A percentile compares a stretch with the other conserved stretches of the same genome.
Conservation (phyloP, 2,113 vertebrate genomes). For the Sapayoa aenigma region DNA sequence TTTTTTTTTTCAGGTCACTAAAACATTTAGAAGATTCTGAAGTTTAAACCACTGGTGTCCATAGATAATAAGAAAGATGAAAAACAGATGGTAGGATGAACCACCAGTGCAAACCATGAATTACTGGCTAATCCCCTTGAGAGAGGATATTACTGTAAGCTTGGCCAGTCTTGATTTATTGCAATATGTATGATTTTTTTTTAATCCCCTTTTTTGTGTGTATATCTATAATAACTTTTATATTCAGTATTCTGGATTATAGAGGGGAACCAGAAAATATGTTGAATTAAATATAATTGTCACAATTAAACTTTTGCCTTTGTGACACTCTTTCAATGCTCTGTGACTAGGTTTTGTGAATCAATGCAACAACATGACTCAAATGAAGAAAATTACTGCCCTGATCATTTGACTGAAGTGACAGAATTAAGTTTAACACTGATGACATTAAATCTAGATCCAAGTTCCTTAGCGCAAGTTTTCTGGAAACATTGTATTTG, state of each 20-base stretch:
- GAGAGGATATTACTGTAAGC: constrained; percentile 6
- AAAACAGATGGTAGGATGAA: constrained; percentile 49
- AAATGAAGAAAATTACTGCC: background rate
- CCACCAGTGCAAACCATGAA: constrained; percentile 1
- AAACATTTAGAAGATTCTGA: constrained; percentile 42
- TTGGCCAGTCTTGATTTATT: constrained; percentile 1
- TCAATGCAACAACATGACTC: background rate
- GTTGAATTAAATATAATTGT: background rate
- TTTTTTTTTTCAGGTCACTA: background rate
- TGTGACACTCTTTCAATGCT: background rate
- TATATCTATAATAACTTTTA: background rate
- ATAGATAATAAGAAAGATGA: constrained; percentile 32
- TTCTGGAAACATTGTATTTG: background rate
- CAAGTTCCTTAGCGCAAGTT: background rate
- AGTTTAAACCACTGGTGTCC: constrained; percentile 37
- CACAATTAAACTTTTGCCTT: background rate
- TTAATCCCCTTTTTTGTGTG: background rate
- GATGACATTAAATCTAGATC: background rate
- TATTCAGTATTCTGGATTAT: background rate
- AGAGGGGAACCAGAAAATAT: background rate
- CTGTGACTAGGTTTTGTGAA: background rate
- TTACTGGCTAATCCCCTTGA: constrained; percentile 10
- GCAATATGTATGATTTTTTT: background rate
- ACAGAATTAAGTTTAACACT: background rate
- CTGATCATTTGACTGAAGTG: background rate